phyloP scores from a whole-genome alignment of 2,888 invertebrate genomes.

The Globia sparganii region DNA sequence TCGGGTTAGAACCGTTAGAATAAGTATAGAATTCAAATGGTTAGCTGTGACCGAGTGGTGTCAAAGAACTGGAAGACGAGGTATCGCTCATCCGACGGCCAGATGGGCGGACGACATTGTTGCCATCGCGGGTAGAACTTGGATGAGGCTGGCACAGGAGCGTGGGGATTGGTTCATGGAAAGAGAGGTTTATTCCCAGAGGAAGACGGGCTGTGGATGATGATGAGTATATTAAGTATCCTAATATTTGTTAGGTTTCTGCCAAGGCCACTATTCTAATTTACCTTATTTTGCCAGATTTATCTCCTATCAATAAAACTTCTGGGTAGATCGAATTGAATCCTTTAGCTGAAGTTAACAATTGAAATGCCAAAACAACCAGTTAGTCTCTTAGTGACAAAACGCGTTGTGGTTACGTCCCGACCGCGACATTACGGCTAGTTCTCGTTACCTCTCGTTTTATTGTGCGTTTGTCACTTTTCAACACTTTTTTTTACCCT shows the following conservation, averaged over 20 bases:
- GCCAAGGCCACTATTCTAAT: neutral
- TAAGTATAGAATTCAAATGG: too few species aligned
- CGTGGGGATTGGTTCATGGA: too few species aligned
- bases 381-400: slow-evolving; percentile 47
- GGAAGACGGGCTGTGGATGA: too few species aligned
- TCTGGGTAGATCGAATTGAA: neutral
- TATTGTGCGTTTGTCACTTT: slow-evolving; percentile 77
- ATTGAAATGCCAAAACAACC: slow-evolving; percentile 33
- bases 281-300: neutral
- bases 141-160: too few species aligned
- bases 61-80: too few species aligned
- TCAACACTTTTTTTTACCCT: slow-evolving; percentile 72
- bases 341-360: slow-evolving; percentile 3
- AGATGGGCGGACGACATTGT: too few species aligned
- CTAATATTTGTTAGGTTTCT: neutral
- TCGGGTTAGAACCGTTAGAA: too few species aligned
- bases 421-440: slow-evolving; percentile 66
- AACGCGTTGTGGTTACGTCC: slow-evolving; percentile 67
- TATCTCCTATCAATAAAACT: neutral
- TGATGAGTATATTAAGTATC: too few species aligned
- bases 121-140: too few species aligned
- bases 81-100: too few species aligned
- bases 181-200: too few species aligned
- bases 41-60: too few species aligned
- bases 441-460: slow-evolving; percentile 81